Base-by-base conservation (phyloP, 2,888 invertebrate genomes). In the Autographa gamma region DNA sequence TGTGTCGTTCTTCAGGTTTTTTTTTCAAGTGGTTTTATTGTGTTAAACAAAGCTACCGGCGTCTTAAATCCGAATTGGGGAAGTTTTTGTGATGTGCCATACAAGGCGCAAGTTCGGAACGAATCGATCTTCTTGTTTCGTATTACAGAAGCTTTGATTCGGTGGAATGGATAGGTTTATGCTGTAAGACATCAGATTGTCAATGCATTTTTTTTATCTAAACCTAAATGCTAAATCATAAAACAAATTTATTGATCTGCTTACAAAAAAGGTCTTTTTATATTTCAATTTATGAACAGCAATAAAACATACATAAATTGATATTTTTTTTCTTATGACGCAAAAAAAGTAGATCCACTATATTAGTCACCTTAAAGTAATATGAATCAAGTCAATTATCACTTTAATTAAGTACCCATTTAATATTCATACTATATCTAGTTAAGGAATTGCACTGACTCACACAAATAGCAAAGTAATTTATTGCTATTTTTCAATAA, bases 111-210 rank as follows among this genome's bases (percentile, higher is more conserved):
- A 91, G 88, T 91, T 91, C 73, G 92, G 90, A 93, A 92, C 93
- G 91, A 95, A 95, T 94, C 85, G 89, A 89, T 89, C 89, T 89
- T 91, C 93, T 93, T 93, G 93, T 90, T 91, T 91, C 90, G 92
- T 92, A 91, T 92, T 89, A 91, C 91, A 90, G 93, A 83, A 93
- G 93, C 93, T 89, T 83, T 86, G 85, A 90, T 89, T 88, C 69
- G 69, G 63, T 64, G 70, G 65, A 61, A 67, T 73, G 85, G 81
- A 85, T 61, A 43, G 61, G 65, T 70, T 81, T 75, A 84, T 83
- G 69, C 61, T 7, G 9, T 60, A 73, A 43, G 48, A 60, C 60
- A 25, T 43, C 61, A 41, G 14, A 60, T 56, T 13, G n/a, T n/a
- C n/a, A n/a, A n/a, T n/a, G n/a, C n/a, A n/a, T n/a, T n/a, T n/a